These are phyloP conservation scores for Panzeria rudis DNA, from an alignment of 2,888 invertebrate species.

Conservation along the genomic window DNA sequence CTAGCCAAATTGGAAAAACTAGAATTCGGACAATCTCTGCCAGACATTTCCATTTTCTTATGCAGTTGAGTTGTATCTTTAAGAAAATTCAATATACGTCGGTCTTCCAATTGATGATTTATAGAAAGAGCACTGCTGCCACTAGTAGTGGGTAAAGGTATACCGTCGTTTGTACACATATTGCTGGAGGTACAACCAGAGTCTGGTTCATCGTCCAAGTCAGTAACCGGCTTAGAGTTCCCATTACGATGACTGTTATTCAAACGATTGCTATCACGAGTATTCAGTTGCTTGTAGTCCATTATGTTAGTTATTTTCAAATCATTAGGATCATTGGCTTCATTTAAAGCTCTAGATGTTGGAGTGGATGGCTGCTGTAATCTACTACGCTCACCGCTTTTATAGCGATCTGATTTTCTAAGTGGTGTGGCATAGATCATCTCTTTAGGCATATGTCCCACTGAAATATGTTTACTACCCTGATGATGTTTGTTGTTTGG, in stretches of 20 bases:
- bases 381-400: constrained; percentile 81
- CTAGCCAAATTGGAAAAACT: constrained; percentile 84
- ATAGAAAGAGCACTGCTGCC: constrained; percentile 68
- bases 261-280: constrained; percentile 80
- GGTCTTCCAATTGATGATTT: constrained; percentile 82
- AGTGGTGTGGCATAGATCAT: constrained; percentile 83
- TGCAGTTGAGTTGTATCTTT: constrained; percentile 84
- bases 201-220: constrained; percentile 80
- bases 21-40: constrained; percentile 83
- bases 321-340: constrained; percentile 72
- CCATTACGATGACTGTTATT: constrained; percentile 78
- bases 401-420: constrained; percentile 83
- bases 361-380: constrained; percentile 63
- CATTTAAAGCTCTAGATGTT: constrained; percentile 50
- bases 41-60: constrained; percentile 82
- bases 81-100: constrained; percentile 83
- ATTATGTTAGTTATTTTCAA: constrained; percentile 80
- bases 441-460: constrained; percentile 81
- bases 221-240: constrained; percentile 78
- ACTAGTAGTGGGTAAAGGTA: constrained; percentile 65
- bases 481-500: constrained; percentile 69
- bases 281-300: constrained; percentile 78
- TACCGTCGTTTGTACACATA: constrained; percentile 75
- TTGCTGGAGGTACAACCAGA: constrained; percentile 78
- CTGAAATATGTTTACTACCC: constrained; percentile 61